Percentiles rank a stretch among this genome's conserved stretches.
These are phyloP conservation scores for Lymantria dispar DNA, from an alignment of 2,888 invertebrate species.

Conservation along the genomic window DNA sequence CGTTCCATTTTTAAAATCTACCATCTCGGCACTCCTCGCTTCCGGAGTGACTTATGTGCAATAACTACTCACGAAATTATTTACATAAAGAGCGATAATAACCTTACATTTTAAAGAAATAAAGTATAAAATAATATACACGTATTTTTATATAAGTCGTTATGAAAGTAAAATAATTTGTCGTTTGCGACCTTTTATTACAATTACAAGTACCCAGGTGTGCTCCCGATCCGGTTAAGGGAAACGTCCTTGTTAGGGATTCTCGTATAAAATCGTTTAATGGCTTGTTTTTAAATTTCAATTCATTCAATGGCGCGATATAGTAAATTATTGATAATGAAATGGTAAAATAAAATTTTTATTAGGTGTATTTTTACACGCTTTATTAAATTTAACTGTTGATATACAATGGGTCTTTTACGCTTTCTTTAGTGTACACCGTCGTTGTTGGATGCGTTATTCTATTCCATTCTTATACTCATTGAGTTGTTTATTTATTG, in stretches of 20 bases:
- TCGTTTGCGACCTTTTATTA: slow-evolving; percentile 80
- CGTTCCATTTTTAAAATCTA: slow-evolving; percentile 83
- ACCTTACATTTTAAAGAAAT: slow-evolving; percentile 18
- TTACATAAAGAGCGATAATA: slow-evolving; percentile 36
- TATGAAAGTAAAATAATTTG: slow-evolving; percentile 36
- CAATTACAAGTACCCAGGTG: slow-evolving; percentile 81
- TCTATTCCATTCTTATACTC: no score
- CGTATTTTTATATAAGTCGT: slow-evolving; percentile 38
- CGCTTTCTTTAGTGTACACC: neutral
- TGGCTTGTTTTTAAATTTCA: slow-evolving; percentile 81
- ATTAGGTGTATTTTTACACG: slow-evolving; percentile 60
- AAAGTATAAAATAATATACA: slow-evolving; percentile 30
- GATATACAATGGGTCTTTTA: slow-evolving; percentile 35
- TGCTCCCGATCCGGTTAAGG: slow-evolving; percentile 82
- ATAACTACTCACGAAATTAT: slow-evolving; percentile 52
- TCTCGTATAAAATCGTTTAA: slow-evolving; percentile 80
- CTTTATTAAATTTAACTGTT: slow-evolving; percentile 34
- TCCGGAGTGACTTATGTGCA: slow-evolving; percentile 80
- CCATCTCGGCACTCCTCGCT: slow-evolving; percentile 77
- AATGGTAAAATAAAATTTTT: slow-evolving; percentile 50
- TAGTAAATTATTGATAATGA: slow-evolving; percentile 73
- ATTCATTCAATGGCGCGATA: slow-evolving; percentile 69
- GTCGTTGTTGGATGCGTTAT: neutral
- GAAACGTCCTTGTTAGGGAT: slow-evolving; percentile 80
- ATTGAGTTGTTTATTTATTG: neutral